These are phyloP conservation scores for Diogma glabrata DNA, from an alignment of 2,888 invertebrate species.

Conservation along the genomic window DNA sequence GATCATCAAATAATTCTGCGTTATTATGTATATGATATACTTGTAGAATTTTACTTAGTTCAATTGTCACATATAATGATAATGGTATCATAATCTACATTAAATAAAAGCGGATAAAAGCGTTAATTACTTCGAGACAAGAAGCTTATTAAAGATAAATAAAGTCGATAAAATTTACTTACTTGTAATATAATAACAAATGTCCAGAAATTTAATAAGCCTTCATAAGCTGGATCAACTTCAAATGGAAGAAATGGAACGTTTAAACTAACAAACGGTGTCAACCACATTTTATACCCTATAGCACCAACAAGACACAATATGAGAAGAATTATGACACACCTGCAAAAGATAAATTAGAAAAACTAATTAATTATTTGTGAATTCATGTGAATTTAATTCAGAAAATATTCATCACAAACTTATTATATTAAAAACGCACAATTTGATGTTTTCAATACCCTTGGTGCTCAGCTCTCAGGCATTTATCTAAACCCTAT, in stretches of 20 bases:
- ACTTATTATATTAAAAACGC: too few species aligned
- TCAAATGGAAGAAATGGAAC: conserved; percentile 57
- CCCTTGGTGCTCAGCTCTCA: too few species aligned
- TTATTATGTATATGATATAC: conserved; percentile 92
- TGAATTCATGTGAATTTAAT: too few species aligned
- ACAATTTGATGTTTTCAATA: too few species aligned
- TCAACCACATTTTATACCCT: conserved; percentile 79
- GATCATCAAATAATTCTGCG: conserved; percentile 71
- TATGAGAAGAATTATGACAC: conserved; percentile 79
- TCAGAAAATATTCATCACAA: too few species aligned
- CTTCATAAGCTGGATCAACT: conserved; percentile 55
- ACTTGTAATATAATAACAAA: conserved; percentile 91
- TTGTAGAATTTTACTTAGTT: conserved; percentile 91
- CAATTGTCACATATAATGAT: conserved; percentile 92
- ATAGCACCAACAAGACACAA: conserved; percentile 85
- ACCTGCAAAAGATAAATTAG: conserved; percentile 33
- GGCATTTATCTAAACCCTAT: too few species aligned
- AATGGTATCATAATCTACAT: conserved; percentile 87
- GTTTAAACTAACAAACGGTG: conserved; percentile 36
- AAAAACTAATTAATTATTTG: conserved; percentile 2
- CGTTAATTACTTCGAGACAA: background rate
- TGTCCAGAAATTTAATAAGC: conserved; percentile 85
- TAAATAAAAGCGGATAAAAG: conserved; percentile 15
- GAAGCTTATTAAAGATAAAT: background rate
- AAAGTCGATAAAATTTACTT: conserved; percentile 18